These are phyloP conservation scores for Nomada fabriciana DNA, from an alignment of 2,888 invertebrate genomes.

Conservation along the genomic window DNA sequence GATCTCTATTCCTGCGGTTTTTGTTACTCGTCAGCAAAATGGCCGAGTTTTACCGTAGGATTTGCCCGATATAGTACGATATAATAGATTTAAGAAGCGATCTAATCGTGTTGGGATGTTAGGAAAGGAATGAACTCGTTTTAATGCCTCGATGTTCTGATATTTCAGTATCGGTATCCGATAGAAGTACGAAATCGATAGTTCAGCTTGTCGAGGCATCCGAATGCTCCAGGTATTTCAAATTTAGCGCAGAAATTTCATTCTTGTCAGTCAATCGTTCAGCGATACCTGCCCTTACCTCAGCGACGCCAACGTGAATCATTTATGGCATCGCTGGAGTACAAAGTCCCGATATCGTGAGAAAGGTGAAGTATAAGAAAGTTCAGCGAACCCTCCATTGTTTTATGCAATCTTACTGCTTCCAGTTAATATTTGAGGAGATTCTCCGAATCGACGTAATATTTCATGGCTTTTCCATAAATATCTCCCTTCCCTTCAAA, in stretches of 20 bases:
- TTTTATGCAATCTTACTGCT: too few relatives aligned
- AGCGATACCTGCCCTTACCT: neutral
- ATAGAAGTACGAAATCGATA: conserved; percentile 42
- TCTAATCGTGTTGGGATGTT: neutral
- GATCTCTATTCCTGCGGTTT: too few relatives aligned
- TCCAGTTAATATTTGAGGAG: too few relatives aligned
- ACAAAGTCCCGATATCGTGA: neutral
- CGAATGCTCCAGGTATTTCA: conserved; percentile 16
- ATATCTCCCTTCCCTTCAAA: too few relatives aligned
- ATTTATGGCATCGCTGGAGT: neutral
- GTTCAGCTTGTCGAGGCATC: neutral
- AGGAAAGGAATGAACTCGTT: neutral
- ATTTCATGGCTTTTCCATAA: too few relatives aligned
- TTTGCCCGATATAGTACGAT: neutral
- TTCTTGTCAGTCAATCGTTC: neutral
- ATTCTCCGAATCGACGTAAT: too few relatives aligned
- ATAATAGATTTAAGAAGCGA: conserved; percentile 3
- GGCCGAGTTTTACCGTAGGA: neutral
- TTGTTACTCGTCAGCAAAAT: too few relatives aligned
- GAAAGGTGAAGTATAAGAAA: neutral
- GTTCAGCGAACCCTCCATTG: neutral
- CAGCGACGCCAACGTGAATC: neutral
- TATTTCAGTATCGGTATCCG: conserved; percentile 41
- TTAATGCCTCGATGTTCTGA: neutral
- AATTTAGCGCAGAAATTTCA: conserved; percentile 10